phyloP scores from a whole-genome alignment of 2,888 invertebrate genomes.

The Parasteatoda lunata region DNA sequence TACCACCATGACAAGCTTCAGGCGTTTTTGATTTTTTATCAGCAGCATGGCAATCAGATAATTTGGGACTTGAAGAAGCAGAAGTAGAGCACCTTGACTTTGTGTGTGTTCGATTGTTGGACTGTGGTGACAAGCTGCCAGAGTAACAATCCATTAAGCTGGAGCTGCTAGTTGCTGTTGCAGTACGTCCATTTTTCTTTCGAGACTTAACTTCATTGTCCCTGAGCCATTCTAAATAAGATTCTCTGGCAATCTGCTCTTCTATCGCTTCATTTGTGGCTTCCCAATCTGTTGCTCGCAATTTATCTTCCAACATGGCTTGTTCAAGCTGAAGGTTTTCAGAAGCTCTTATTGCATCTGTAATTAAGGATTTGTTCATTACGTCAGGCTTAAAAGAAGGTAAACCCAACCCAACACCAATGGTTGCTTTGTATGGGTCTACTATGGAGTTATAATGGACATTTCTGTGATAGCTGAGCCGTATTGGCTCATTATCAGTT shows the following conservation, averaged over 20 bases:
- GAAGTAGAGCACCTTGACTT: slow-evolving; percentile 63
- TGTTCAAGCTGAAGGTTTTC: slow-evolving; percentile 87
- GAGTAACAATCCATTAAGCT: slow-evolving; percentile 58
- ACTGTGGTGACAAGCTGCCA: slow-evolving; percentile 63
- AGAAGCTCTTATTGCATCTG: slow-evolving; percentile 84
- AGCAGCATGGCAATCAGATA: slow-evolving; percentile 32
- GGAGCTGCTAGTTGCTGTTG: slow-evolving; percentile 70
- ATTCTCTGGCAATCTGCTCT: slow-evolving; percentile 87
- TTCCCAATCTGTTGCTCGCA: slow-evolving; percentile 92
- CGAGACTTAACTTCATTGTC: slow-evolving; percentile 79
- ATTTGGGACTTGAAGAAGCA: slow-evolving; percentile 68
- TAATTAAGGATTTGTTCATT: slow-evolving; percentile 81
- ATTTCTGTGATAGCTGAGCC: slow-evolving; percentile 89
- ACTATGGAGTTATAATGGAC: slow-evolving; percentile 92
- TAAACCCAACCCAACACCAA: slow-evolving; percentile 88
- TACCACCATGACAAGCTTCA: slow-evolving; percentile 38
- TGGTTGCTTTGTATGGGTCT: slow-evolving; percentile 84
- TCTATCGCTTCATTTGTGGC: slow-evolving; percentile 92
- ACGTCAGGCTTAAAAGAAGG: slow-evolving; percentile 85
- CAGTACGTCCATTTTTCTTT: slow-evolving; percentile 73
- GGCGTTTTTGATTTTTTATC: slow-evolving; percentile 65
- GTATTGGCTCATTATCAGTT: slow-evolving; percentile 85
- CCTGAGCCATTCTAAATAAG: slow-evolving; percentile 86
- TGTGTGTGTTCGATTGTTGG: slow-evolving; percentile 59
- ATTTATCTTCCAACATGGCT: slow-evolving; percentile 92